phyloP scores from a whole-genome alignment of 1,140 invertebrate species.

The Tetramorium alpestre region DNA sequence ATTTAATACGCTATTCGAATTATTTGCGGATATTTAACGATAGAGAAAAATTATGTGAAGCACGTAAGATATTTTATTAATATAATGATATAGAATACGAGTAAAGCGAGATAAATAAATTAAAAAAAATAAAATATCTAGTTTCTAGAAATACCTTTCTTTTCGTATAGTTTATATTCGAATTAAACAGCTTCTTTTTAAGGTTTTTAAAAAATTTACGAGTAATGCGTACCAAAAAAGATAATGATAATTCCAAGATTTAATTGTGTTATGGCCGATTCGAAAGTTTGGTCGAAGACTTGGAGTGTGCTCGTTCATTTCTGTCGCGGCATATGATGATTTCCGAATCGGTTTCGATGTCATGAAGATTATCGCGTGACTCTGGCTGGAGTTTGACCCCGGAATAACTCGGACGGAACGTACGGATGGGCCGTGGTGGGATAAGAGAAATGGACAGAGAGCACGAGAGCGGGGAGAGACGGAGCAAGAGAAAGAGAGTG shows the following conservation, averaged over 20 bases:
- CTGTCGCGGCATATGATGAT: conserved; percentile 39
- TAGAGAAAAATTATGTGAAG: neutral
- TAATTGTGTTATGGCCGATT: neutral
- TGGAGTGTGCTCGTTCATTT: conserved; percentile 19
- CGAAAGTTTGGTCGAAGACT: neutral
- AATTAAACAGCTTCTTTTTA: neutral
- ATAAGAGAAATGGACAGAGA: conserved; percentile 49
- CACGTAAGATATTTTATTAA: neutral
- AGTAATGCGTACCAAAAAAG: neutral
- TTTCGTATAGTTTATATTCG: neutral
- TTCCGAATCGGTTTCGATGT: conserved; percentile 57
- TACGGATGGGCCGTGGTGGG: conserved; percentile 20
- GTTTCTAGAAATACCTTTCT: neutral
- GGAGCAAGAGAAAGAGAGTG: conserved; percentile 55
- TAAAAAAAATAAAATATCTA: neutral
- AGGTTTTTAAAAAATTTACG: neutral
- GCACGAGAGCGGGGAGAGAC: neutral
- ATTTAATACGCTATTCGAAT: no score
- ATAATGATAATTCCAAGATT: neutral
- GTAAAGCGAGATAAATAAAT: neutral
- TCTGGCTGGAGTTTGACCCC: conserved; percentile 69
- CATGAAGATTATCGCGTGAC: conserved; percentile 67
- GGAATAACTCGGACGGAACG: conserved; percentile 71
- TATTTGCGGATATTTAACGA: neutral
- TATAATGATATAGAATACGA: neutral